Evolutionary conservation across 2,888 invertebrate species (phyloP), one percentile per base, ranked within the genome.

Genomic region (Andrena dorsata): DNA sequence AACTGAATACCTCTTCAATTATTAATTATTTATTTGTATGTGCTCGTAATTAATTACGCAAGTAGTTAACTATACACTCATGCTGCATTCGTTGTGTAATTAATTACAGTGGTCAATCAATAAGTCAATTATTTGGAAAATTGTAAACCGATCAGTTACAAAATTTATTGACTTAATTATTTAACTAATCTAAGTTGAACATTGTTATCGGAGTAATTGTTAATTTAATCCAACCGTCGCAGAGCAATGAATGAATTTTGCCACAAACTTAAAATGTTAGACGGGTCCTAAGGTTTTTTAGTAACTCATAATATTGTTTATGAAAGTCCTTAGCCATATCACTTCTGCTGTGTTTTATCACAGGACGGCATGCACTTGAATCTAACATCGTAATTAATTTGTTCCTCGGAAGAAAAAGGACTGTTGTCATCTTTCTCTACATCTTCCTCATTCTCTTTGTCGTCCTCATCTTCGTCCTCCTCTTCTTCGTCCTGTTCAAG

Each of bases 401-500:
- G 90, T 56, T 90, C 82, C 23, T 82, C 69, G 5, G 83, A 75
- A 35, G 53, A 53, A 61, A 65, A 60, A 30, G 66, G 75, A 60
- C 5, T 66, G 16, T 65, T 70, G 26, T 83, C 83, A 16, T 66
- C 75, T 32, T 77, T 83, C 10, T 88, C 84, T 58, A 87, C 84
- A 1, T 86, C 88, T 7, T 90, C 88, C 28, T 88, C 82, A 10
- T 89, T 82, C 8, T 82, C 84, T 20, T 86, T 88, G 7, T 89
- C 87, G 13, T 91, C 91, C 8, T 93, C 93, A 0, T 94, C 94
- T 0, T 95, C 95, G 0, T 96, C 96, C 0, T 96, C 96, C 1
- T 97, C 97, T 0, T 98, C 98, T 1, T 98, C 98, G 35, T 97
- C 97, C 77, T 98, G 98, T 92, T 98, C 97, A 87, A 98, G 96